Evolutionary conservation across 2,888 invertebrate species (phyloP), one percentile per base, ranked within the genome.

Genomic region (Lypha dubia): DNA sequence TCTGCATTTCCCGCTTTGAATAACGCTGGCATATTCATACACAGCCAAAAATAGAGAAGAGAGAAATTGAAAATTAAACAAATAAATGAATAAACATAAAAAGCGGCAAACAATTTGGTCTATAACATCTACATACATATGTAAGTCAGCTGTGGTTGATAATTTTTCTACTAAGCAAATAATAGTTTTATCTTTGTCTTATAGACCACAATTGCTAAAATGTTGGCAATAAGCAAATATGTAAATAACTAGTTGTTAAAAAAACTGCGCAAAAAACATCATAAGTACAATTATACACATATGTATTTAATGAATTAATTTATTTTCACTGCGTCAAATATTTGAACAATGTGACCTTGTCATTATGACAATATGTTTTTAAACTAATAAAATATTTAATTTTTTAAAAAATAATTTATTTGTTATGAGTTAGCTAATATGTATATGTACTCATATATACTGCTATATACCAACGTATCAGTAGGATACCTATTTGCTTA

Each of bases 81-180:
- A 28, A 62, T 24, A 38, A 62, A 20, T 28, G 5, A 28, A 28
- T 28, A 28, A 28, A 28, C 28, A 28, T 28, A 28, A 28, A 28
- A 28, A 28, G 28, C 28, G 3, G 28, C 28, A 28, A 28, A 28
- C 28, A 28, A 28, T 2, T n/a, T 62, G 20, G 17, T 51, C 28
- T 32, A 20, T n/a, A 7, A 35, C 58, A 28, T 46, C 44, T 38
- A 32, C 20, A 38, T n/a, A n/a, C n/a, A n/a, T n/a, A n/a, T n/a
- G n/a, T n/a, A n/a, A n/a, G n/a, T 73, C 58, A 73, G 62, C 60
- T 38, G 49, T 17, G 11, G 35, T 35, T n/a, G n/a, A n/a, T n/a
- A n/a, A 20, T 73, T 22, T 38, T 28, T 44, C 11, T 1, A 28
- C 1, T 1, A 49, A 49, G 3, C 17, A 20, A 49, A 51, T 38